Evolutionary conservation across 2,113 vertebrate genomes (phyloP), one percentile per base, ranked within the genome.

Genomic region (Alligator sinensis): DNA sequence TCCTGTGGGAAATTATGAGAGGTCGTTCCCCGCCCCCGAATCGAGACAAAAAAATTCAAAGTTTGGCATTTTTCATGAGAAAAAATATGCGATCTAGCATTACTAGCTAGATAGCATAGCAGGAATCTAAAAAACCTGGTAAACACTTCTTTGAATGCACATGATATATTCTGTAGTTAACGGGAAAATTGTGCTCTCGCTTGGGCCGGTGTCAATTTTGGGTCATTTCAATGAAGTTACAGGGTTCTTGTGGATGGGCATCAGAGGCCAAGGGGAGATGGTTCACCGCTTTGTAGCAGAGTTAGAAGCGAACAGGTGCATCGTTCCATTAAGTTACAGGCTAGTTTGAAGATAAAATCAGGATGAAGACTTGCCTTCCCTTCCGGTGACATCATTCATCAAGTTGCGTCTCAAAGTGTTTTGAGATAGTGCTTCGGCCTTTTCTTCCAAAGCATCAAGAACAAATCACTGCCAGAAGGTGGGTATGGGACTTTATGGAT

Each of bases 121-220:
- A 57, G 82, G 76, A 87, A 74, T 27, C 60, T 93, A 80, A 64
- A 22, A 80, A 86, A 92, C 91, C 47, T 9, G 77, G 63, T 90
- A 89, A 94, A 90, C 12, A 18, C 72, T 88, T 57, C 5, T 91
- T 24, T 78, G 82, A 55, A 78, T 88, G 93, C 90, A 80, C 91
- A 66, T 60, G 60, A 28, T 66, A 47, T 34, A 76, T 6, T 88
- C 93, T 87, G 72, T 22, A 77, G 82, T 38, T 59, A 21, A 11
- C 14, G 78, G 64, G 68, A 92, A 70, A 80, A 80, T 28, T 78
- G 76, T n/a, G 28, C 76, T 92, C 11, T 82, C 58, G 77, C 4
- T 87, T 82, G 17, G 77, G 75, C 76, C 61, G 55, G 3, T 64
- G 64, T 57, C 8, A 34, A 57, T 82, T 78, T 92, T 28, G 18